Evolutionary conservation across 2,797 vertebrate species (phyloP), one percentile per base, ranked within the genome.

Genomic region (Sebastes goodei): DNA sequence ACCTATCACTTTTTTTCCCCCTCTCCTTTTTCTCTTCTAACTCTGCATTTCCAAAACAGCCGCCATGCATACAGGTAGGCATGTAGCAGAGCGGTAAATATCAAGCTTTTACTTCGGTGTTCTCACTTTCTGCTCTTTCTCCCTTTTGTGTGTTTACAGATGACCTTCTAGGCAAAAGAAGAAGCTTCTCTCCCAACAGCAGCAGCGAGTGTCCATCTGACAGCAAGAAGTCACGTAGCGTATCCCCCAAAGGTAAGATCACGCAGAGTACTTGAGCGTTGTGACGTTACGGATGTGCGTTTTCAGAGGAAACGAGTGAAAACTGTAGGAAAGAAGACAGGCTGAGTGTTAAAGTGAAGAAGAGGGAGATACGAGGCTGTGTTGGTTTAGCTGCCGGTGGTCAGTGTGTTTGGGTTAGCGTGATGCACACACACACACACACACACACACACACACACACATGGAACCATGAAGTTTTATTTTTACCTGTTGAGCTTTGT

Each of bases 161-260:
- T 96, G 97, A 98, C 88, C 96, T 98, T 96, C 88, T 99, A 97
- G 97, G 98, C 91, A 99, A 99, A 95, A 97, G 97, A 90, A 96
- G 97, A 96, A 97, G 96, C 93, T 96, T 96, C 91, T 97, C 97
- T 86, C 96, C 98, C 55, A 97, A 95, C 94, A 95, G 96, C 96
- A 97, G 96, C 96, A 97, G 97, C 55, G 97, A 99, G 93, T 98
- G 97, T 94, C 98, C 97, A 76, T 95, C 97, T 29, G 98, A 99
- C 89, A 97, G 94, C 95, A 99, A 99, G 96, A 99, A 97, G 96
- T 95, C 97, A 80, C 96, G 98, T 86, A 98, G 97, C 85, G 95
- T 97, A 81, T 98, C 98, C 84, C 98, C 98, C 53, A 98, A 97
- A 97, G 98, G 98, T 99, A 96, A 92, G 97, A 87, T 79, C 69